Base-by-base conservation (phyloP, 2,888 invertebrate genomes). In the Cyclophora punctaria region DNA sequence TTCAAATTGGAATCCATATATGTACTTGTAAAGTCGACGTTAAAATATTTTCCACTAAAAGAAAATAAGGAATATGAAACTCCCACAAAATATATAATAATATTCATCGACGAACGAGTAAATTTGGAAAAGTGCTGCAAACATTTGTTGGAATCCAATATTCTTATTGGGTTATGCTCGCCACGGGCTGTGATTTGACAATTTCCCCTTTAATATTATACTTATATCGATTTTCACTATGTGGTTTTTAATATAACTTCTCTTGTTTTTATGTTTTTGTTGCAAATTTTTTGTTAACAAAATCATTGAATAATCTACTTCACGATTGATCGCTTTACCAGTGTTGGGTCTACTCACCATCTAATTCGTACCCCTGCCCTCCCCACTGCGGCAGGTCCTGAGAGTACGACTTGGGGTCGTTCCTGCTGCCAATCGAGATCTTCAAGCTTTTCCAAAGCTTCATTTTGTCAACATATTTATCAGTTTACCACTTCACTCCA, bases 371-470 rank as follows among this genome's bases (percentile, higher is more conserved):
- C 5, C 86, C 87, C 59, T 83, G 85, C 0, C 80, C 82, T 34
- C 78, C 73, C 87, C 87, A 86, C 67, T 84, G 86, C 35, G 83
- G 85, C 55, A 85, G 64, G 45, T 83, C 86, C 45, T 83, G 83
- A 0, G 79, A 75, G 59, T 73, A 80, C 3, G 73, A 70, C 62
- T 84, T 85, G 2, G 83, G 81, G 60, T 86, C 86, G 55, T 68
- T 72, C 53, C 80, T 73, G 62, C 74, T 87, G 60, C 87, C 86
- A 70, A 88, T 88, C 3, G 86, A 86, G 64, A 87, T 83, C 78
- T 88, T 88, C 7, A 88, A 77, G 69, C 84, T 88, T 58, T 88
- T 88, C 87, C 87, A 88, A 80, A 88, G 62, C 87, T 88, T 88
- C 87, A 88, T 88, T 71, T 76, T 86, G 83, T 68, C 77, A 63